Evolutionary conservation across 2,888 invertebrate genomes (phyloP), one percentile per base, ranked within the genome.

Genomic region (Monoplex corrugatus): DNA sequence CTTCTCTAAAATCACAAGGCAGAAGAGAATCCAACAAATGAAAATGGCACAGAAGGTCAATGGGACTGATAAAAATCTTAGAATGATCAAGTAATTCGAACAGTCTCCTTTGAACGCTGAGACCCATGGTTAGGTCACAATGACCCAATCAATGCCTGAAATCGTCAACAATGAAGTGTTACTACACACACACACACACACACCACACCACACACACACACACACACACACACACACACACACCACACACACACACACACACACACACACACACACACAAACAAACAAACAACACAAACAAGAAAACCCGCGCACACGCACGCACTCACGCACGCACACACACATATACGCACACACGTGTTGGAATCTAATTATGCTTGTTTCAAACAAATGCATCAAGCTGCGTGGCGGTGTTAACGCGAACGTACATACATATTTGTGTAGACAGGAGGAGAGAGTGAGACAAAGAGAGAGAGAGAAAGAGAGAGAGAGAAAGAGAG

Each of bases 261-360:
- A 35, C 80, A 35, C 80, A 80, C 28, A 35, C 80, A 80, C 80
- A 40, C 80, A 80, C 80, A 40, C 80, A 40, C 80, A 19, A 8
- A 19, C 50, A 50, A 50, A 19, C 50, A 50, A n/a, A 50, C 8
- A 50, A 50, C 50, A 50, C 50, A 13, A 19, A 19, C 19, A 50
- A 16, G 63, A 63, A 63, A 16, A 63, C 63, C 23, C 63, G 16
- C 63, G n/a, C 78, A 57, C n/a, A n/a, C n/a, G 10, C 57, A 78
- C 78, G 19, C 78, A 78, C 78, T 28, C 78, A 35, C 78, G n/a
- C 32, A 78, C 78, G n/a, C 78, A 78, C 78, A 35, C 78, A 35
- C 78, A 78, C 78, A 2, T 32, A 16, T 16, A 78, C 19, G 13
- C 78, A 78, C 78, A 16, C 8, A 28, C 75, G n/a, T 35, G 50